Base-by-base conservation (phyloP, 2,797 vertebrate genomes). In the Acanthopagrus latus region DNA sequence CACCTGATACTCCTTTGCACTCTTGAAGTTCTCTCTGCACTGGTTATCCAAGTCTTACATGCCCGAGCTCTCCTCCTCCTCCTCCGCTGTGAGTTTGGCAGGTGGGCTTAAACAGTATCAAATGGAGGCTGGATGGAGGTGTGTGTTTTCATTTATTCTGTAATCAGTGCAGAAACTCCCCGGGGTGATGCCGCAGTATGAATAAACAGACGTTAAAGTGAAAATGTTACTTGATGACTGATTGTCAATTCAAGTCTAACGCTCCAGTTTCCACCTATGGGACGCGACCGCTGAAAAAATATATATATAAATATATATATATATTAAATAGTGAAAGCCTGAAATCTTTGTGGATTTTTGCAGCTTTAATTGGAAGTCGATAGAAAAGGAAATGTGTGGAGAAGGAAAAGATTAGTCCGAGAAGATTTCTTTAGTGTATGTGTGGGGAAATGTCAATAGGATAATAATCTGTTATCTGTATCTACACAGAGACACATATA, bases 161-260 rank as follows among this genome's bases (percentile, higher is more conserved):
- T 55, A 33, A 25, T 33, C 8, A 54, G 20, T 18, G 51, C 58
- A 51, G 18, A 58, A 21, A 25, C 33, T 58, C 64, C 27, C 51
- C 47, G 11, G 38, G 52, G 41, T 21, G 27, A 59, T 20, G n/a
- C 21, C 23, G 38, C 11, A 11, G 38, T 46, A 33, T 59, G 64
- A 75, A 81, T 81, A 66, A 62, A 56, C 43, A 7, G 23, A 29
- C 16, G 14, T 16, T 25, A 29, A 74, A 56, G 18, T 51, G 29
- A 41, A 66, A 33, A 55, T 54, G 25, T 69, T 46, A 46, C 56
- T 44, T 56, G 50, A 70, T 64, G 52, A 71, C 60, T 33, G 29
- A 63, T 16, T 12, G 41, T 44, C 52, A 27, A 44, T 74, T 70
- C 29, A 21, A 44, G 23, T 74, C 41, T 38, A 27, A 57, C 46